Conservation (phyloP, 2,797 vertebrate genomes). For the Cynodonichthys magdalenae region DNA sequence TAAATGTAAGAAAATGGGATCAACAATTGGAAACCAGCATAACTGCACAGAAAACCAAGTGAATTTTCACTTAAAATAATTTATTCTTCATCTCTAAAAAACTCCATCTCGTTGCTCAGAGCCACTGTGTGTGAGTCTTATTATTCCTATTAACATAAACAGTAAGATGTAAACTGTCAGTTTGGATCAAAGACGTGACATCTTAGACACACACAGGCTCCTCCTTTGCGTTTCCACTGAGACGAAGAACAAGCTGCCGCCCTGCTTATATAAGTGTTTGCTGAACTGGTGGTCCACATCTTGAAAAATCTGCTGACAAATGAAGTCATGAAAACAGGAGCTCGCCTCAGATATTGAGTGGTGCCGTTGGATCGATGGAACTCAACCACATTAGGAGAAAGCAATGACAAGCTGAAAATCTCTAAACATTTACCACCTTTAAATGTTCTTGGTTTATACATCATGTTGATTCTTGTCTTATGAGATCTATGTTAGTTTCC, state of each 20-base stretch:
- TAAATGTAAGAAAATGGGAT: too few relatives aligned
- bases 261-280: slow-evolving; percentile 57
- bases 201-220: too few relatives aligned
- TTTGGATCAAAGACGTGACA: too few relatives aligned
- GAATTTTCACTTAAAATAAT: too few relatives aligned
- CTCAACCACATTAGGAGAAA: slow-evolving; percentile 1
- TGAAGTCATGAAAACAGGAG: not conserved
- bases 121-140: too few relatives aligned
- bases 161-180: too few relatives aligned
- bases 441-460: slow-evolving; percentile 4
- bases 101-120: too few relatives aligned
- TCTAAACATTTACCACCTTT: not conserved
- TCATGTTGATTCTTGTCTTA: not conserved
- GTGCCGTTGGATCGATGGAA: slow-evolving; percentile 2
- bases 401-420: not conserved
- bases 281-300: slow-evolving; percentile 20
- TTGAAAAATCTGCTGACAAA: slow-evolving; percentile 4
- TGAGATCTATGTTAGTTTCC: not conserved
- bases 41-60: too few relatives aligned
- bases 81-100: too few relatives aligned
- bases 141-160: too few relatives aligned
- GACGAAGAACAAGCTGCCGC: not conserved
- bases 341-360: not conserved
- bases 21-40: too few relatives aligned
- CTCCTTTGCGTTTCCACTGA: too few relatives aligned